Conservation (phyloP, 2,113 vertebrate genomes). For the Macrotus californicus region DNA sequence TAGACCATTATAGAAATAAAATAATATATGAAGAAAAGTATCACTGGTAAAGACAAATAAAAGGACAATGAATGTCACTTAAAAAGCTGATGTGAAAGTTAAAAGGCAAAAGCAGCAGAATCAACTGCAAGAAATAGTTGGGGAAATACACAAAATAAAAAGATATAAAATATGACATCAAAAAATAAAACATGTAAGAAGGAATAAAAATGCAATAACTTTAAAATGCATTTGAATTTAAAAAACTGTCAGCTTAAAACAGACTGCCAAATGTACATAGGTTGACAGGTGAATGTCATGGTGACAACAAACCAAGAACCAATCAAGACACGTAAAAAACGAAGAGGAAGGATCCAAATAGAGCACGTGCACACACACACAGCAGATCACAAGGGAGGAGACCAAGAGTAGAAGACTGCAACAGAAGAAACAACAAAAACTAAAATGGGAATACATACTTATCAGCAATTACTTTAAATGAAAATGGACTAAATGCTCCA, state of each 20-base stretch:
- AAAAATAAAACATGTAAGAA: background rate
- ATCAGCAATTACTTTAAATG: background rate
- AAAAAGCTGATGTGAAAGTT: background rate
- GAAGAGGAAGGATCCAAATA: background rate
- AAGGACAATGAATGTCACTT: background rate
- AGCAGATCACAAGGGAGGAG: background rate
- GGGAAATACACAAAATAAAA: background rate
- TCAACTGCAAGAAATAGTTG: background rate
- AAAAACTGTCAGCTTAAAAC: background rate
- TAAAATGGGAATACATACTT: background rate
- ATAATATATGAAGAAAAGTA: background rate
- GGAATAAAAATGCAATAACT: background rate
- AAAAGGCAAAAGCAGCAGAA: background rate
- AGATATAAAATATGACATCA: background rate
- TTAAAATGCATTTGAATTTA: background rate
- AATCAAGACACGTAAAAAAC: background rate
- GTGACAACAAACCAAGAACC: background rate
- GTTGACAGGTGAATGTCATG: background rate
- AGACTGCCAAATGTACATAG: background rate
- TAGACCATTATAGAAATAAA: background rate
- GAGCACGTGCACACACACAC: background rate
- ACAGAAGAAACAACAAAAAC: background rate
- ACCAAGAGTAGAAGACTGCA: background rate
- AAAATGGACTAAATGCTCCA: background rate
- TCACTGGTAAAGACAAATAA: background rate